phyloP scores from a whole-genome alignment of 2,113 vertebrate genomes.

The Leiothrix lutea region DNA sequence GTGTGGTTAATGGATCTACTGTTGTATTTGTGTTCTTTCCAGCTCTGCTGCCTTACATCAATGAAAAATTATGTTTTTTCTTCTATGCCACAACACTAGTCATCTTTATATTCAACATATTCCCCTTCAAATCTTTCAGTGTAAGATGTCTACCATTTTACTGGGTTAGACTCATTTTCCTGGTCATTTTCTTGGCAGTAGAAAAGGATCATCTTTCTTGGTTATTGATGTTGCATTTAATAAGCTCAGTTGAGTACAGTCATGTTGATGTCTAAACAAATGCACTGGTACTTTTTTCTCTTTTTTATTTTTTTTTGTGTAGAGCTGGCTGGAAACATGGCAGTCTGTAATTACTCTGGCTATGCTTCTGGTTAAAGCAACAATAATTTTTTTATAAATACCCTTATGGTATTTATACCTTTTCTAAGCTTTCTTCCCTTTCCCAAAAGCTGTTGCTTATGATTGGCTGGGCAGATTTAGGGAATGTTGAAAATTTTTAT shows the following conservation, averaged over 20 bases:
- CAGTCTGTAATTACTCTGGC: not conserved
- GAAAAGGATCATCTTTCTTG: conserved; percentile 40
- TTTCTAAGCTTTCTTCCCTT: not conserved
- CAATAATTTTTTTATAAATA: not conserved
- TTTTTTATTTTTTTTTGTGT: not conserved
- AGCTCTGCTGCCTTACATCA: conserved; percentile 62
- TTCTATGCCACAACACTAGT: conserved; percentile 51
- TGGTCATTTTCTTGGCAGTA: conserved; percentile 17
- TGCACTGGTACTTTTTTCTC: not conserved
- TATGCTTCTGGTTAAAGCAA: conserved; percentile 23
- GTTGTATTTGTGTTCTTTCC: conserved; percentile 67
- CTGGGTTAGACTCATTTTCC: conserved; percentile 42
- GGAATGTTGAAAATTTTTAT: not conserved
- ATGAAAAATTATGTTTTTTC: conserved; percentile 71
- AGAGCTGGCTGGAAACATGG: conserved; percentile 10
- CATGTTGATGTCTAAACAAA: not conserved
- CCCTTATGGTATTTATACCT: not conserved
- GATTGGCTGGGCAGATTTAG: not conserved
- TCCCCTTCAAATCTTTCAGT: conserved; percentile 23
- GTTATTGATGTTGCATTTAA: conserved; percentile 59
- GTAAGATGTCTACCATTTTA: conserved; percentile 45
- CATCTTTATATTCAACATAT: conserved; percentile 56
- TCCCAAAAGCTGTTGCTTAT: not conserved
- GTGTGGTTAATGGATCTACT: conserved; percentile 70
- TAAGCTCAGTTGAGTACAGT: not conserved